Base-by-base conservation (phyloP, 2,888 invertebrate genomes). In the Mesorhabditis belari region DNA sequence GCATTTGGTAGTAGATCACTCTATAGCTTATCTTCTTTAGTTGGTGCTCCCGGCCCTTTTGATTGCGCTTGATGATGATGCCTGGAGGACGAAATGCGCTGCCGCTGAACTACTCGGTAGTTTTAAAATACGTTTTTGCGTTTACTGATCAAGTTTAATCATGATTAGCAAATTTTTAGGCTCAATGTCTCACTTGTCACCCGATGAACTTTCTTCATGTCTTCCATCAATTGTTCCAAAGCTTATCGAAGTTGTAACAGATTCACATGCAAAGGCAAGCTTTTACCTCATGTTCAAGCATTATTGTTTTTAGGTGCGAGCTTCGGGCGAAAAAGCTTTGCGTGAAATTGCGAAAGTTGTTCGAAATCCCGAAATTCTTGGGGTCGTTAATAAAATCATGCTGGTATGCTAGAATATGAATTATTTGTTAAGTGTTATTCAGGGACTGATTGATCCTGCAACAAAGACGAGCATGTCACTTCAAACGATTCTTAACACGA, bases 171-270 rank as follows among this genome's bases (percentile, higher is more conserved):
- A 67, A 60, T 57, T 63, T 54, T 58, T 54, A 66, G 79, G 96
- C 9, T 92, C 94, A 12, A 96, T 98, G 95, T 95, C 96, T 0
- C 94, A 89, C 84, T 98, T 96, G 83, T 98, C 98, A 0, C 98
- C 98, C 0, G 94, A 95, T 82, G 98, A 99, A 83, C 85, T 99
- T 67, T 95, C 95, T 4, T 92, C 94, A 1, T 96, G 96, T 82
- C 85, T 98, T 75, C 98, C 98, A 2, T 92, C 89, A 81, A 96
- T 99, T 82, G 96, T 99, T 64, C 98, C 98, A 21, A 92, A 93
- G 80, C 86, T 98, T 49, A 94, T 95, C 67, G 94, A 94, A 83
- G 92, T 94, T 35, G 86, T 98, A 56, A 91, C 93, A 66, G 98
- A 98, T 84, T 95, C 96, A 0, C 98, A 99, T 82, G 61, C 69